Base-by-base conservation (phyloP, 2,797 vertebrate genomes). In the Argya squamiceps region DNA sequence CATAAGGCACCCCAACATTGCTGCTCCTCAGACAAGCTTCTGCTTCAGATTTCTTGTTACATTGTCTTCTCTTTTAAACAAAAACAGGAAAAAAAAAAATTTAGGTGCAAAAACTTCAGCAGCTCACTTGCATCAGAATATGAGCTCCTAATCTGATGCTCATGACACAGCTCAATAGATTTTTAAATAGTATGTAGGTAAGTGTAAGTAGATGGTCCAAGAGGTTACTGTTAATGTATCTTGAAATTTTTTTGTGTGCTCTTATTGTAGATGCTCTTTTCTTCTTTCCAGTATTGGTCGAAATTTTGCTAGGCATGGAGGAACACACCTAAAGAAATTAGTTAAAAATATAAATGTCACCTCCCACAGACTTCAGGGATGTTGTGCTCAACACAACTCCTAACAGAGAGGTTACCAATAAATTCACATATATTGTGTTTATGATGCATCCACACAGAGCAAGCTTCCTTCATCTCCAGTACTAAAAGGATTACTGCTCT, bases 1-100 rank as follows among this genome's bases (percentile, higher is more conserved):
- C 34, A 47, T 7, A 41, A 18, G 0, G 2, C 14, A 62, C 15
- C 16, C 23, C 49, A 76, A 3, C 11, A 21, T 0, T 32, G 16
- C 36, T 26, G 18, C 5, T 73, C 32, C 14, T 73, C 39, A 70
- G 36, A 29, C 43, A 17, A 2, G 11, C 18, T 77, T 76, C 37
- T 46, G 8, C 9, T 75, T 58, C 10, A 21, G 4, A 9, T 62
- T 62, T 75, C 0, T 20, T 34, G 2, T 41, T 50, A 9, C 4
- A 2, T 9, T 56, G 1, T 0, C 56, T 62, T 79, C 81, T 29
- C 10, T 46, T 60, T 67, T 14, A 56, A 56, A n/a, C 2, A 44
- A 56, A 39, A 39, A 16, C 2, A 3, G 22, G 30, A 49, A 16
- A 43, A 20, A 43, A 10, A 29, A 8, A 12, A 3, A 12, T 67